Percentiles rank a stretch among this genome's conserved stretches.
Evolutionary conservation across 1,140 invertebrate species (phyloP).

Genomic region (Drosophila mayri): DNA sequence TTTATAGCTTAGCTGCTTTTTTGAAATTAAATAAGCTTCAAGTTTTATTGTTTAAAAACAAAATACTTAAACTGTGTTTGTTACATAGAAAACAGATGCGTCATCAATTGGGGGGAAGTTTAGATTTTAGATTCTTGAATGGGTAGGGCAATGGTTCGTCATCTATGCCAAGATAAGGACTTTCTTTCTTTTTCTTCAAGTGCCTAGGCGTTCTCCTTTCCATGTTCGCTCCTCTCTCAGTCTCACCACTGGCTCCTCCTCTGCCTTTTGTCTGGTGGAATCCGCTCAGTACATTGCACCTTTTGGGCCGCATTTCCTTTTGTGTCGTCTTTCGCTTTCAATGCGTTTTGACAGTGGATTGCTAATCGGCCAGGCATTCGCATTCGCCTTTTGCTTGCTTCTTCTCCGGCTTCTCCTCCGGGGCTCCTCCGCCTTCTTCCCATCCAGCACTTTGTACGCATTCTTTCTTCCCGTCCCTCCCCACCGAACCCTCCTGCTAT

Average conservation of each 20-base stretch:
- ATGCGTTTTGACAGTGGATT: constrained; percentile 77
- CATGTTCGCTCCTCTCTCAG: neutral
- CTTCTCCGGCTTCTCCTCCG: constrained; percentile 6
- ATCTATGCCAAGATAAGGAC: neutral
- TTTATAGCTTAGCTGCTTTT: no score
- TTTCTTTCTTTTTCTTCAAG: constrained; percentile 3
- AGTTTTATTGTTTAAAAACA: neutral
- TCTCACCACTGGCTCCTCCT: constrained; percentile 22
- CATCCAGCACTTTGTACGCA: constrained; percentile 16
- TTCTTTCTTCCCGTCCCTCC: constrained; percentile 50
- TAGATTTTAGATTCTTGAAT: neutral
- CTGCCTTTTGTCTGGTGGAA: constrained; percentile 25
- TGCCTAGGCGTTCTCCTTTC: constrained; percentile 4
- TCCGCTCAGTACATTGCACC: constrained; percentile 69
- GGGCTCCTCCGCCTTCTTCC: neutral
- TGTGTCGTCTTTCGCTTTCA: constrained; percentile 69
- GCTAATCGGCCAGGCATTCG: constrained; percentile 70
- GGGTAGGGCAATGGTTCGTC: neutral
- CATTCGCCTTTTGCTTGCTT: no score
- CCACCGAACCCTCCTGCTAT: neutral
- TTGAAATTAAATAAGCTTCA: neutral
- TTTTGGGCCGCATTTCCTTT: constrained; percentile 59
- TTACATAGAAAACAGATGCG: neutral
- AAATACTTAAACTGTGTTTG: neutral
- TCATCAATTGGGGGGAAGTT: neutral